These are phyloP conservation scores for Leptocoma aspasia DNA, from an alignment of 2,113 vertebrate species.

Conservation along the genomic window DNA sequence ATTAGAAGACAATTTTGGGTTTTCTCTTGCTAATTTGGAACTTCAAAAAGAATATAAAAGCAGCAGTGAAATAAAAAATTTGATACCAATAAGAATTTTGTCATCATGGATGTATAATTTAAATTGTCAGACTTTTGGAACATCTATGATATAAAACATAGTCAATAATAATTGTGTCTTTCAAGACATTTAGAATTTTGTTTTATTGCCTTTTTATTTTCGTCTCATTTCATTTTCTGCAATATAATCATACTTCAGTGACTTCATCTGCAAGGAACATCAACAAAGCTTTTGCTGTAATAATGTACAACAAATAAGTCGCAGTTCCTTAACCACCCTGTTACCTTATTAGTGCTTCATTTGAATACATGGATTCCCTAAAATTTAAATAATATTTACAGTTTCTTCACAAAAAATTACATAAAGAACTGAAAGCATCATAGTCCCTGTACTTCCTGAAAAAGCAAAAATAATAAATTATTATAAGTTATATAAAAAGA, in stretches of 20 bases:
- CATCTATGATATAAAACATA: constrained; percentile 36
- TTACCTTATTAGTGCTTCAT: constrained; percentile 31
- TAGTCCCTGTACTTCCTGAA: neutral
- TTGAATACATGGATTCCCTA: constrained; percentile 40
- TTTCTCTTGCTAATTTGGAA: constrained; percentile 22
- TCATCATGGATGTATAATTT: constrained; percentile 20
- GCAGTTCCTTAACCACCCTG: constrained; percentile 46
- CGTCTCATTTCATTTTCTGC: constrained; percentile 66
- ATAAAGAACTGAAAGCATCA: constrained; percentile 24
- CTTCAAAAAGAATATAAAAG: constrained; percentile 21
- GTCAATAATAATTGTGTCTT: constrained; percentile 46
- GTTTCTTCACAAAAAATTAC: constrained; percentile 60
- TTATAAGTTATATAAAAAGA: neutral
- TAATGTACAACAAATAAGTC: constrained; percentile 28
- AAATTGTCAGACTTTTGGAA: constrained; percentile 12
- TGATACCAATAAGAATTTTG: neutral
- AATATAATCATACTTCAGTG: constrained; percentile 62
- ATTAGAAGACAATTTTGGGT: neutral
- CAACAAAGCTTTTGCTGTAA: constrained; percentile 37
- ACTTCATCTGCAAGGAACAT: constrained; percentile 42
- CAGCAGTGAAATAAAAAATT: neutral
- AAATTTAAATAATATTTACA: constrained; percentile 57
- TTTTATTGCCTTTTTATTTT: constrained; percentile 67
- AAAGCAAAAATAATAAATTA: neutral
- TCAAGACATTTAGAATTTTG: constrained; percentile 58